phyloP scores from a whole-genome alignment of 2,113 vertebrate species.

The Suncus etruscus region DNA sequence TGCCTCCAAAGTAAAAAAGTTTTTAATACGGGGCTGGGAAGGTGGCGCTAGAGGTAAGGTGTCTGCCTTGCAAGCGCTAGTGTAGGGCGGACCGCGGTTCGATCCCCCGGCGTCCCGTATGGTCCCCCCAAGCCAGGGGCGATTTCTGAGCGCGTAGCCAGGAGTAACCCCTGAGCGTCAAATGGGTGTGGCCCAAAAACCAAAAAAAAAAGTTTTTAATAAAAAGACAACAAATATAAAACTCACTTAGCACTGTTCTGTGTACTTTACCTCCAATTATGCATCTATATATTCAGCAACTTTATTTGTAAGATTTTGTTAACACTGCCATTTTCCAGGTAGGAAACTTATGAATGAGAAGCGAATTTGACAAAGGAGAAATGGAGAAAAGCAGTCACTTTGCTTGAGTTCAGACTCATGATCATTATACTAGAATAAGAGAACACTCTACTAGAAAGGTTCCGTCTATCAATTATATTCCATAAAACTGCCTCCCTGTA shows the following conservation, averaged over 20 bases:
- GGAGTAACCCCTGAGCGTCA: too few relatives aligned
- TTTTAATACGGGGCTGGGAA: too few relatives aligned
- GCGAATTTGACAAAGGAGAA: background rate
- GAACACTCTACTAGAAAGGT: background rate
- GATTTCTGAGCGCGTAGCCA: too few relatives aligned
- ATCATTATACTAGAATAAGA: background rate
- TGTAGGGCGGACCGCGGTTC: too few relatives aligned
- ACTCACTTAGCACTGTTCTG: background rate
- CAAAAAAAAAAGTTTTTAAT: too few relatives aligned
- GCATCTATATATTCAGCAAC: background rate
- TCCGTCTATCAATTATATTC: background rate
- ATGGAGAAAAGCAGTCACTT: background rate
- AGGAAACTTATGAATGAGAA: background rate
- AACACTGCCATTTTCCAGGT: background rate
- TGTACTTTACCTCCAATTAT: background rate
- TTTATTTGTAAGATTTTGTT: background rate
- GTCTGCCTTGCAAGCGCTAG: too few relatives aligned
- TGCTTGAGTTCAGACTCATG: background rate
- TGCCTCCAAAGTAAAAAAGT: too few relatives aligned
- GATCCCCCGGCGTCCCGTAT: too few relatives aligned
- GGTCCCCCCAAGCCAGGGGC: too few relatives aligned
- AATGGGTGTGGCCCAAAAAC: too few relatives aligned
- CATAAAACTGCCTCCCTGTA: constrained; percentile 9
- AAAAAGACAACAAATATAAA: background rate
- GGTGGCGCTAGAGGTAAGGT: too few relatives aligned